phyloP scores from a whole-genome alignment of 2,113 vertebrate species.

The Mirounga angustirostris region DNA sequence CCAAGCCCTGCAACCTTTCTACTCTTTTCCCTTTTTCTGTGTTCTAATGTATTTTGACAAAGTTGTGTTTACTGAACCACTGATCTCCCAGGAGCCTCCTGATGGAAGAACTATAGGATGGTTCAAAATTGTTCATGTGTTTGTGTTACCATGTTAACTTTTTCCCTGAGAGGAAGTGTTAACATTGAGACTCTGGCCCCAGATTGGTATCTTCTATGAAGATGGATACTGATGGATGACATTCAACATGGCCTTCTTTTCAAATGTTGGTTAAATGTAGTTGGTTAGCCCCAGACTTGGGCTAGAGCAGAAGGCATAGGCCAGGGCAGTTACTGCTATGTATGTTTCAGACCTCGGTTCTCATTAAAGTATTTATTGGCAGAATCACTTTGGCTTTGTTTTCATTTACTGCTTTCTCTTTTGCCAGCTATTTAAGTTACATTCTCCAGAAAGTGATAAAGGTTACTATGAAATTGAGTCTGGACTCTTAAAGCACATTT shows the following conservation, averaged over 20 bases:
- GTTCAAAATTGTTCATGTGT: conserved; percentile 60
- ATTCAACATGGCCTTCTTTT: conserved; percentile 76
- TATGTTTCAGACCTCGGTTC: conserved; percentile 79
- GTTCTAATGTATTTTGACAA: conserved; percentile 78
- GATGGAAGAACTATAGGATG: conserved; percentile 43
- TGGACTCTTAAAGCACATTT: conserved; percentile 42
- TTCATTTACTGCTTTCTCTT: conserved; percentile 58
- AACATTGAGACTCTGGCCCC: conserved; percentile 67
- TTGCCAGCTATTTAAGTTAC: not conserved
- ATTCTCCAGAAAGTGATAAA: conserved; percentile 32
- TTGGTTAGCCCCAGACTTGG: conserved; percentile 56
- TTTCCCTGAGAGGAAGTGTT: conserved; percentile 51
- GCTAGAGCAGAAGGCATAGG: conserved; percentile 72
- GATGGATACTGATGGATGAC: conserved; percentile 84
- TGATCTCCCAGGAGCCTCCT: conserved; percentile 66
- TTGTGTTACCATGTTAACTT: conserved; percentile 75
- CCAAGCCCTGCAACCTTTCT: conserved; percentile 70
- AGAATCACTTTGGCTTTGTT: conserved; percentile 63
- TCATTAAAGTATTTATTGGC: conserved; percentile 91
- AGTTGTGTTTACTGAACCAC: conserved; percentile 58
- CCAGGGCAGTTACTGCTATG: conserved; percentile 65
- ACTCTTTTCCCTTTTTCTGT: conserved; percentile 62
- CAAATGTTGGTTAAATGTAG: conserved; percentile 62
- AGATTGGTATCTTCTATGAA: conserved; percentile 89
- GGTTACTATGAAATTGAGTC: conserved; percentile 45